Base-by-base conservation (phyloP, 2,888 invertebrate species). In the Oscheius sp. region DNA sequence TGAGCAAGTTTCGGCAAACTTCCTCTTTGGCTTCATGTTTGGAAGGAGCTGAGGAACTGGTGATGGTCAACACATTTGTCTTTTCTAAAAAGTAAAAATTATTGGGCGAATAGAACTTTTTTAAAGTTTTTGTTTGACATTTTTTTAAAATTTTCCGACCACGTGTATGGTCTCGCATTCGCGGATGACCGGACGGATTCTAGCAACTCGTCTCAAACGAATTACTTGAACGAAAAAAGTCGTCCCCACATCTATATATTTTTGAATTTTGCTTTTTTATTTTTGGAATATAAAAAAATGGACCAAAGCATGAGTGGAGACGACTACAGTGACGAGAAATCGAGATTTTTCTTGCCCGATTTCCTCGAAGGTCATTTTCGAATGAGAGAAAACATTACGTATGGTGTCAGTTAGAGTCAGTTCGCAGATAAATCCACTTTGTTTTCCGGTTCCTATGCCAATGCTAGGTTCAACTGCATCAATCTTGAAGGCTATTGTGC, bases 21-120 rank as follows among this genome's bases (percentile, higher is more conserved):
- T 55, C 52, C 25, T 75, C 73, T 48, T 68, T 72, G 10, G 77
- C 75, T 10, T 73, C 48, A 2, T 55, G 48, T 48, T 77, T 75
- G 12, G 75, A 73, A 1, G n/a, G 12, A 0, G 50, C 20, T 1
- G 64, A 33, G 8, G 55, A 50, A 0, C 73, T 68, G 15, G 48
- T 67, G 17, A 66, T 66, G 23, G 48, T 34, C 12, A 53, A 29
- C 20, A 27, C 23, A n/a, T n/a, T n/a, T n/a, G n/a, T n/a, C n/a
- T n/a, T 39, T 20, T 69, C 70, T 65, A 63, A 61, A 65, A 45
- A 55, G 20, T 12, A 39, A n/a, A 6, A 23, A 20, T 31, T 12
- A 42, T 27, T 17, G 3, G 15, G 57, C 20, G 10, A 17, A 27
- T 23, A 46, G n/a, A n/a, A 10, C 8, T 15, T 17, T 23, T 48